These are phyloP conservation scores for Galaxias olidus DNA, from an alignment of 2,797 vertebrate genomes.

Conservation along the genomic window DNA sequence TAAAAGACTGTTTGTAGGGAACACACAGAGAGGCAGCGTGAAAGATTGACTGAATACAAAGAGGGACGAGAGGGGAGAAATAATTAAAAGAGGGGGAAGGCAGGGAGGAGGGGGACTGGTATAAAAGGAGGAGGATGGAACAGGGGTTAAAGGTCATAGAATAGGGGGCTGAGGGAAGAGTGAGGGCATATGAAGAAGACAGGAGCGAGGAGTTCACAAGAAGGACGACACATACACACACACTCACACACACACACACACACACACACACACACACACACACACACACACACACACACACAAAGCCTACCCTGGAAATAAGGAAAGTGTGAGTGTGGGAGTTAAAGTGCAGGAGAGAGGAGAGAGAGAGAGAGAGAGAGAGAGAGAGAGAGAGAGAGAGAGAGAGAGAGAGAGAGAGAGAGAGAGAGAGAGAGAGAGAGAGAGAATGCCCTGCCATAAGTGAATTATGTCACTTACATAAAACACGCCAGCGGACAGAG, in stretches of 20 bases:
- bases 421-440: conserved; percentile 2
- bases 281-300: no score
- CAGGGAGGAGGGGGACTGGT: conserved; percentile 9
- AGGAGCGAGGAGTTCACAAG: neutral
- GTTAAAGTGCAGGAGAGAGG: neutral
- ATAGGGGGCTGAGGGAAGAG: neutral
- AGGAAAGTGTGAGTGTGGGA: no score
- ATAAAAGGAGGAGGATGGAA: neutral
- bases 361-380: conserved; percentile 11
- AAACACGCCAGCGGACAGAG: conserved; percentile 14
- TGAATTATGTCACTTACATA: conserved; percentile 35
- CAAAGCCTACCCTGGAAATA: no score
- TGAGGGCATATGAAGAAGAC: neutral
- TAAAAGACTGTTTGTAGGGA: conserved; percentile 29
- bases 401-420: conserved; percentile 3
- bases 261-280: no score
- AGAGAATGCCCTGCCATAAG: conserved; percentile 19
- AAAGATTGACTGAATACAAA: conserved; percentile 44
- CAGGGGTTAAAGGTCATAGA: no score
- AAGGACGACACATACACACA: neutral
- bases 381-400: conserved; percentile 31
- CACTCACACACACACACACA: neutral
- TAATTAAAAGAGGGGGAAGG: conserved; percentile 11
- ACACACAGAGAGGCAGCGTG: conserved; percentile 33
- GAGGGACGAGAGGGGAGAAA: conserved; percentile 46